These are phyloP conservation scores for Sphecodes monilicornis DNA, from an alignment of 2,888 invertebrate genomes.

Conservation along the genomic window DNA sequence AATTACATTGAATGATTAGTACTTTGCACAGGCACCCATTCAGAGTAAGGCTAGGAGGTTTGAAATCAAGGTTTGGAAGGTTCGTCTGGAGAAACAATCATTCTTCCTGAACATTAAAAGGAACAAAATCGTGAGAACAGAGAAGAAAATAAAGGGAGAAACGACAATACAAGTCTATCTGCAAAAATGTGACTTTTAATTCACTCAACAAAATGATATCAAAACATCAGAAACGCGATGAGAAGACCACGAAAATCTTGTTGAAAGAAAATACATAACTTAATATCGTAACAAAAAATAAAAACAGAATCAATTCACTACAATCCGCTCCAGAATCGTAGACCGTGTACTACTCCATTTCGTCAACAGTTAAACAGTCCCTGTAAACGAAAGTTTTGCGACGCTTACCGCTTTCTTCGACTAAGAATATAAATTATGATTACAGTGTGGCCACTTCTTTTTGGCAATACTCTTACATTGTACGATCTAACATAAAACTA, in stretches of 20 bases:
- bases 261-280: constrained; percentile 73
- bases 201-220: constrained; percentile 81
- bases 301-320: constrained; percentile 79
- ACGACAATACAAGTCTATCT: constrained; percentile 61
- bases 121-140: constrained; percentile 39
- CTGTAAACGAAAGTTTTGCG: constrained; percentile 64
- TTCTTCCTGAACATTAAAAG: constrained; percentile 15
- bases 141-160: constrained; percentile 35
- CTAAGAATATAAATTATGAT: constrained; percentile 73
- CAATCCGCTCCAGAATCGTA: constrained; percentile 81
- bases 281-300: constrained; percentile 78
- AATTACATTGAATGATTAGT: constrained; percentile 37
- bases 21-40: constrained; percentile 36
- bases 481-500: constrained; percentile 77
- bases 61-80: constrained; percentile 26
- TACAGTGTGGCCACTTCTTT: constrained; percentile 64
- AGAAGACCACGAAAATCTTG: constrained; percentile 60
- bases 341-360: constrained; percentile 81
- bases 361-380: constrained; percentile 82
- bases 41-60: constrained; percentile 32
- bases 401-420: constrained; percentile 58
- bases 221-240: constrained; percentile 78
- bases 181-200: constrained; percentile 82
- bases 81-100: constrained; percentile 18
- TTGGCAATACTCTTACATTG: constrained; percentile 69